Evolutionary conservation across 2,113 vertebrate species (phyloP).

Genomic region (Sprattus sprattus): DNA sequence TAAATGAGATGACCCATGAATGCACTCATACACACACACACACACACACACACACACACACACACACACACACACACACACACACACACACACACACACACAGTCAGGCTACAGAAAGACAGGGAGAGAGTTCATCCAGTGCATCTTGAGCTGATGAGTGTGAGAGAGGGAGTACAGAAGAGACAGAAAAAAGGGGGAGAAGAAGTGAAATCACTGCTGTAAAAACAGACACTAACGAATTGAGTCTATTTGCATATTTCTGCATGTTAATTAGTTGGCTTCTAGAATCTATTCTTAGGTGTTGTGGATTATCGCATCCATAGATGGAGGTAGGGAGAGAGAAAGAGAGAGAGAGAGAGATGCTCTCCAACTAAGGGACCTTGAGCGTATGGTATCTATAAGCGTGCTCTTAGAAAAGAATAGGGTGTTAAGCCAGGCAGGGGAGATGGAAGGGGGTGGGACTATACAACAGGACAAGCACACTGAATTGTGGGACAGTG

Average conservation of each 20-base stretch:
- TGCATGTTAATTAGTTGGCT: slow-evolving; percentile 54
- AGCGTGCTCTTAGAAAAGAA: background rate
- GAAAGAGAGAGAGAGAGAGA: slow-evolving; percentile 18
- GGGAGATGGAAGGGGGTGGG: slow-evolving; percentile 18
- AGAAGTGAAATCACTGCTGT: slow-evolving; percentile 42
- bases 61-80: slow-evolving; percentile 19
- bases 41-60: slow-evolving; percentile 11
- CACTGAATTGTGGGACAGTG: slow-evolving; percentile 38
- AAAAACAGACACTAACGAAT: slow-evolving; percentile 48
- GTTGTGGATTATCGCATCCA: slow-evolving; percentile 36
- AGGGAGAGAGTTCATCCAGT: slow-evolving; percentile 56
- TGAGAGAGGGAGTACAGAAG: slow-evolving; percentile 9
- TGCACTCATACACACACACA: slow-evolving; percentile 29
- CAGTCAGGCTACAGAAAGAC: background rate
- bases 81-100: slow-evolving; percentile 22
- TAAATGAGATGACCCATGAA: slow-evolving; percentile 44
- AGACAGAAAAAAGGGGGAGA: slow-evolving; percentile 28
- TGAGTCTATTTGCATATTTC: slow-evolving; percentile 54
- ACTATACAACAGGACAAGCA: slow-evolving; percentile 13
- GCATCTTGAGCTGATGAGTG: slow-evolving; percentile 32
- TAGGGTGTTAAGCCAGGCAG: background rate
- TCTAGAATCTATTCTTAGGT: slow-evolving; percentile 49
- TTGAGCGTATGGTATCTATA: background rate
- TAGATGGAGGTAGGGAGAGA: background rate
- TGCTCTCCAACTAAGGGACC: background rate